Evolutionary conservation across 2,113 vertebrate species (phyloP).

Genomic region (Penelope pileata): DNA sequence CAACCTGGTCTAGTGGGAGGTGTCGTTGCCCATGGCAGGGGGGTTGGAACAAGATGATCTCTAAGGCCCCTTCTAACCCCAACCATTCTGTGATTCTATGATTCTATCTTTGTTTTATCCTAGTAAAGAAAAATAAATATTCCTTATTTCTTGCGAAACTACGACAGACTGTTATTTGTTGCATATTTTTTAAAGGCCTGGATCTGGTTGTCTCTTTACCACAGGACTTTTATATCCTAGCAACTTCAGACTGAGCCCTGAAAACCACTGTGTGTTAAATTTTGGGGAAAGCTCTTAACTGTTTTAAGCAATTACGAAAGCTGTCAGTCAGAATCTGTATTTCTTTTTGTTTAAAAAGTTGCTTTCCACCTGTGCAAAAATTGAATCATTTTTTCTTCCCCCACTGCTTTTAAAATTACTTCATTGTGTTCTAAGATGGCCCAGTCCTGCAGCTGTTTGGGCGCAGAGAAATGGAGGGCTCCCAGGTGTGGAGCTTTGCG

Average conservation of each 20-base stretch:
- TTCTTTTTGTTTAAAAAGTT: background rate
- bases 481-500: background rate
- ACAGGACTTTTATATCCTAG: background rate
- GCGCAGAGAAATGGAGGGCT: background rate
- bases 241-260: background rate
- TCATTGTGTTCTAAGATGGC: background rate
- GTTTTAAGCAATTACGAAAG: background rate
- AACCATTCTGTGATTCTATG: too few relatives aligned
- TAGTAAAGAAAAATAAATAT: background rate
- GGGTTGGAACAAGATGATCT: too few relatives aligned
- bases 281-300: background rate
- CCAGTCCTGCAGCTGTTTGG: background rate
- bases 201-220: background rate
- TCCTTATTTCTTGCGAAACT: background rate
- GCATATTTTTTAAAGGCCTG: background rate
- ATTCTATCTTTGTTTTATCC: background rate
- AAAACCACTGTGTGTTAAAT: background rate
- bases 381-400: background rate
- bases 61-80: too few relatives aligned
- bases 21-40: too few relatives aligned
- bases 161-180: background rate
- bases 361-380: background rate
- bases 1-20: too few relatives aligned
- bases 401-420: background rate
- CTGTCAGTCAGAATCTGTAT: background rate